These are phyloP conservation scores for Dryas iulia DNA, from an alignment of 1,140 invertebrate species.

Conservation along the genomic window DNA sequence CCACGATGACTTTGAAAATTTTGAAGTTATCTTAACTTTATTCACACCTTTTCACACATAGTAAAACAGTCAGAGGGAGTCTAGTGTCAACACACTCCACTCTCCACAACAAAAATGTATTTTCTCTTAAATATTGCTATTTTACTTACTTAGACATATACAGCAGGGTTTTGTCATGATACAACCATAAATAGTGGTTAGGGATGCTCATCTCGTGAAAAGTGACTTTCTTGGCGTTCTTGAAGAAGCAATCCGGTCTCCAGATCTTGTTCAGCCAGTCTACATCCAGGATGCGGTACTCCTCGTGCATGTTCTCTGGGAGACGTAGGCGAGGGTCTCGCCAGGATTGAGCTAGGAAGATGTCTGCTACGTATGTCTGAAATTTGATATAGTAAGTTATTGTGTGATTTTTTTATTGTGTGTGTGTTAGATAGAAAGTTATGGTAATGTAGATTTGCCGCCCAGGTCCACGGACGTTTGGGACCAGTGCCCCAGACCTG, in stretches of 20 bases:
- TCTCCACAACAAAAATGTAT: too few species aligned
- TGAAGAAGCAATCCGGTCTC: conserved; percentile 95
- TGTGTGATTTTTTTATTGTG: too few species aligned
- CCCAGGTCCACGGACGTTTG: too few species aligned
- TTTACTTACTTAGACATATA: conserved; percentile 93
- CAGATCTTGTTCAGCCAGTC: conserved; percentile 94
- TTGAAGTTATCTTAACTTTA: too few species aligned
- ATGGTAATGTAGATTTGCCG: too few species aligned
- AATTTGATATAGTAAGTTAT: not conserved
- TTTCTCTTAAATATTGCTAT: too few species aligned
- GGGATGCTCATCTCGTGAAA: conserved; percentile 97
- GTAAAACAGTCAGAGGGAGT: too few species aligned
- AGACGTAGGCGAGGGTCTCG: conserved; percentile 91
- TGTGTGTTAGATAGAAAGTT: too few species aligned
- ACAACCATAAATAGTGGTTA: conserved; percentile 95
- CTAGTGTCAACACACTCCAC: too few species aligned
- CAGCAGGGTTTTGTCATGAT: conserved; percentile 93
- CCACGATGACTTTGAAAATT: too few species aligned
- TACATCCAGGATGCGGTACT: conserved; percentile 93
- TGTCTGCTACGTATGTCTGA: conserved; percentile 95
- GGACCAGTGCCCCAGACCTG: too few species aligned
- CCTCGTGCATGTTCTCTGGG: conserved; percentile 95
- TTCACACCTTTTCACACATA: too few species aligned
- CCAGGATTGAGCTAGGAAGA: conserved; percentile 96
- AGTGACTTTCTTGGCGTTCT: conserved; percentile 95